phyloP scores from a whole-genome alignment of 2,888 invertebrate species.

The Dicycla oo region DNA sequence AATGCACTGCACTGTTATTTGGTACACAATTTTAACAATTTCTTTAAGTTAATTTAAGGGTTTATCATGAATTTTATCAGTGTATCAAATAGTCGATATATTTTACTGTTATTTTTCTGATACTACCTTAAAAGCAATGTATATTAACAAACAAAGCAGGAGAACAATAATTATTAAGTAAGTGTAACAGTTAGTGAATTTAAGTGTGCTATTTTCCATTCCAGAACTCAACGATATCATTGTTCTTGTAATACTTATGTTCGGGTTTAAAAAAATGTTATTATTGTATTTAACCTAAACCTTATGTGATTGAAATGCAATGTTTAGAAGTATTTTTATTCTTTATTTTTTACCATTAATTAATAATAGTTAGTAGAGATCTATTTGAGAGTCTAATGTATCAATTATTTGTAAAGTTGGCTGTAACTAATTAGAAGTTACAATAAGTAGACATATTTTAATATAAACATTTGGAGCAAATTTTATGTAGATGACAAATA shows the following conservation, averaged over 20 bases:
- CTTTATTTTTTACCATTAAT: constrained; percentile 91
- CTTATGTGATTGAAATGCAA: constrained; percentile 91
- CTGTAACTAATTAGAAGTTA: constrained; percentile 90
- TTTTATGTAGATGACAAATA: constrained; percentile 90
- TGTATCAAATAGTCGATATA: constrained; percentile 86
- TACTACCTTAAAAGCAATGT: constrained; percentile 88
- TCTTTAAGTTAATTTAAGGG: constrained; percentile 86
- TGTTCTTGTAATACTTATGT: constrained; percentile 90
- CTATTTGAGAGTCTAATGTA: constrained; percentile 91
- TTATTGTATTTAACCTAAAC: constrained; percentile 90
- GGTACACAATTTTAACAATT: constrained; percentile 83
- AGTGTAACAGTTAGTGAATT: constrained; percentile 91
- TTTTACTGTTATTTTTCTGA: constrained; percentile 90
- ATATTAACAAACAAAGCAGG: constrained; percentile 89
- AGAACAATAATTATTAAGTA: constrained; percentile 91
- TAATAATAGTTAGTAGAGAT: constrained; percentile 90
- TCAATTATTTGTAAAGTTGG: constrained; percentile 91
- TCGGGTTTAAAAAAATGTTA: constrained; percentile 90
- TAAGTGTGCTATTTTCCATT: constrained; percentile 91
- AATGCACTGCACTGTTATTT: constrained; percentile 89
- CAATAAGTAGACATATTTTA: constrained; percentile 90
- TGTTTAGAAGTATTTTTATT: constrained; percentile 91
- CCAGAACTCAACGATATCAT: constrained; percentile 90
- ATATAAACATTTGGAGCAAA: constrained; percentile 90
- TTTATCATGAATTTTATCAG: constrained; percentile 86